Evolutionary conservation across 2,113 vertebrate species (phyloP).

Genomic region (Actenoides hombroni): DNA sequence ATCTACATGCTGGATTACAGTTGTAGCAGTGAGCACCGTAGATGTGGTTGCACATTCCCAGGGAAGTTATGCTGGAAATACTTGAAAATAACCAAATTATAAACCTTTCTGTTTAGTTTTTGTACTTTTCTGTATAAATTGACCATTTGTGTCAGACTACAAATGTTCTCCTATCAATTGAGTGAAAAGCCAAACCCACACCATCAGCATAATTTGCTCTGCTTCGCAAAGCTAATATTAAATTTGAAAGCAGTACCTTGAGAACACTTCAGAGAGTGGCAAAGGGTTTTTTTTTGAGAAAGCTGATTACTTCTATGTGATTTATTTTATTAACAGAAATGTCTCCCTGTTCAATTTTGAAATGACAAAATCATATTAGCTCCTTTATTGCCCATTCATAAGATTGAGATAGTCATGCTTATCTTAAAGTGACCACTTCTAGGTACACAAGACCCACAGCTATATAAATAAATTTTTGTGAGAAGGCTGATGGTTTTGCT

Average conservation of each 20-base stretch:
- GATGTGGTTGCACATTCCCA: not conserved
- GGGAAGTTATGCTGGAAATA: not conserved
- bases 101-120: not conserved
- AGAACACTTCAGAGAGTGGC: not conserved
- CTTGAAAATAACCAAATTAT: not conserved
- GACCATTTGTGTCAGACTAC: not conserved
- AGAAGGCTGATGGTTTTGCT: not conserved
- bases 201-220: not conserved
- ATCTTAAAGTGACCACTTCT: not conserved
- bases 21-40: not conserved
- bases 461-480: not conserved
- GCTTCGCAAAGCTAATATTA: not conserved
- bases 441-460: not conserved
- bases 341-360: not conserved
- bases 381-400: not conserved
- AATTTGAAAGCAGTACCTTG: not conserved
- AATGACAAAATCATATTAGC: not conserved
- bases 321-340: not conserved
- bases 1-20: fast-evolving
- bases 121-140: not conserved
- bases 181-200: not conserved
- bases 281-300: not conserved
- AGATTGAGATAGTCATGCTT: not conserved
- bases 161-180: not conserved
- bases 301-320: not conserved